phyloP scores from a whole-genome alignment of 64 coral and sea anemone species.

The Pachyseris speciosa region DNA sequence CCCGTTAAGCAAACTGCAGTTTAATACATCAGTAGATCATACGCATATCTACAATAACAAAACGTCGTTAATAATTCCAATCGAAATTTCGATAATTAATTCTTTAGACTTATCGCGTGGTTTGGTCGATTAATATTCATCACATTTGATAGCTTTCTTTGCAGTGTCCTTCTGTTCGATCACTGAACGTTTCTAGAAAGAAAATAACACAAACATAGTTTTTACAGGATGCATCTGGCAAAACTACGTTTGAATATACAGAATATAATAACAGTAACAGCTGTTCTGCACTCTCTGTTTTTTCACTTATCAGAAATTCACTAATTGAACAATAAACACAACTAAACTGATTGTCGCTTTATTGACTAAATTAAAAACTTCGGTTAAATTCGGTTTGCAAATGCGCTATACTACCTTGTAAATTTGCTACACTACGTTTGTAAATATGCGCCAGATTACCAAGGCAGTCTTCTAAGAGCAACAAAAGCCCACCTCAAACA shows the following conservation, averaged over 20 bases:
- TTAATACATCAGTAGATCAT: not conserved
- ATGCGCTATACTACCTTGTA: too few species aligned
- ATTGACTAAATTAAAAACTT: not conserved
- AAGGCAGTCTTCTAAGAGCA: not conserved
- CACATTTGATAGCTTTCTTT: not conserved
- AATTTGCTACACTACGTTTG: too few species aligned
- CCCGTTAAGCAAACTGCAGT: not conserved
- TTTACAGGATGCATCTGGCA: constrained; percentile 15
- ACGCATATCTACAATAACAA: not conserved
- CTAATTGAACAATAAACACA: constrained; percentile 28
- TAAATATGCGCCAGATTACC: not conserved
- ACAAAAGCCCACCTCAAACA: constrained; percentile 8
- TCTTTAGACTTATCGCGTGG: constrained; percentile 31
- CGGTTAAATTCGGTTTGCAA: not conserved
- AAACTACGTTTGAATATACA: constrained; percentile 1
- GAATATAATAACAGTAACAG: not conserved
- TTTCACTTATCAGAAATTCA: not conserved
- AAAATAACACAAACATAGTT: not conserved
- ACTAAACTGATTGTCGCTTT: constrained; percentile 24
- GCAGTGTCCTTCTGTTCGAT: not conserved
- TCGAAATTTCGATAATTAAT: constrained; percentile 30
- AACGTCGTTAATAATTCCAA: not conserved
- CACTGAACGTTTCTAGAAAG: not conserved
- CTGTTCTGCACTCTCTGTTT: constrained; percentile 7
- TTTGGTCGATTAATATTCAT: constrained; percentile 15